Conservation (phyloP, 1,140 invertebrate species). For the Drosophila seguyi region DNA sequence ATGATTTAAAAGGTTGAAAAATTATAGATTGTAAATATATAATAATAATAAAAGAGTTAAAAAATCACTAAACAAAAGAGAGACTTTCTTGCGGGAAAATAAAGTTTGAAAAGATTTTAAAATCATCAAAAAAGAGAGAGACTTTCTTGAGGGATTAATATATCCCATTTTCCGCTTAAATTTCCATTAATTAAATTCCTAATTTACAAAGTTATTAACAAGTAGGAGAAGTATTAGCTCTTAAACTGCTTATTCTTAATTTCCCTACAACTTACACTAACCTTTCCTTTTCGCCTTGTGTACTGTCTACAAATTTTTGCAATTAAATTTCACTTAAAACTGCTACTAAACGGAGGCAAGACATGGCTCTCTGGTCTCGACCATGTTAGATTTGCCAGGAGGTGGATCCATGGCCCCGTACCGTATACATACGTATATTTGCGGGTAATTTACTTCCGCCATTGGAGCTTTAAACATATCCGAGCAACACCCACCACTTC, state of each 20-base stretch:
- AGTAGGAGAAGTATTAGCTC: background rate
- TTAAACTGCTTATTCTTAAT: background rate
- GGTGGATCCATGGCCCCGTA: conserved; percentile 4
- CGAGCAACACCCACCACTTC: conserved; percentile 81
- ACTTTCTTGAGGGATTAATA: background rate
- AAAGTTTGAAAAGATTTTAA: too few species aligned
- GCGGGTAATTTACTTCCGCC: conserved; percentile 78
- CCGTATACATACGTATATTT: background rate
- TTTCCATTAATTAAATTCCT: background rate
- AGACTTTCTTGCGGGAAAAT: too few species aligned
- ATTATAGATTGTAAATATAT: too few species aligned
- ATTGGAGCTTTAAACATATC: conserved; percentile 74
- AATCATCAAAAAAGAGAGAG: background rate
- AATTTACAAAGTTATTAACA: background rate
- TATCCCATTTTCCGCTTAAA: background rate
- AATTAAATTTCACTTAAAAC: conserved; percentile 83
- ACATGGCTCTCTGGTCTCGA: background rate
- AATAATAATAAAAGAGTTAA: too few species aligned
- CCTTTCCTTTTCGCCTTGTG: background rate
- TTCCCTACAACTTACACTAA: background rate
- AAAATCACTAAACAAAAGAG: too few species aligned
- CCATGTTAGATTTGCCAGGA: background rate
- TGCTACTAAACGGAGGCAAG: conserved; percentile 47
- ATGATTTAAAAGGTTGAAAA: too few species aligned
- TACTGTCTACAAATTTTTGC: conserved; percentile 59